These are phyloP conservation scores for Pseudochirops cupreus DNA, from an alignment of 2,797 vertebrate species.

Conservation along the genomic window DNA sequence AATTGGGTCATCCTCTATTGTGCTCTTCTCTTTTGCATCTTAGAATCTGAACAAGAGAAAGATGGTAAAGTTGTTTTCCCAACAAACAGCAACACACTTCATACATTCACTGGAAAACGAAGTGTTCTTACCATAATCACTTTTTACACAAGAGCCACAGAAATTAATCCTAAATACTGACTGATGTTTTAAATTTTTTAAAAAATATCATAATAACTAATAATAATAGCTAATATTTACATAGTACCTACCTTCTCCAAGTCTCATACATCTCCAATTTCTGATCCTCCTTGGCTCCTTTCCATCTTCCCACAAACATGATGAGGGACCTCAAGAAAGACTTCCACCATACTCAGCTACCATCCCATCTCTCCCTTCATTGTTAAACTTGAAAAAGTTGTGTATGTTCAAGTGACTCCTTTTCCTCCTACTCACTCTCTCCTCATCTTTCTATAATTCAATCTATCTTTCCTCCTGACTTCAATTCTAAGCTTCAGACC, in stretches of 20 bases:
- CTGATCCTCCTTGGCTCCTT: background rate
- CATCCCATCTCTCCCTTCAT: background rate
- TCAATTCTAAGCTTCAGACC: background rate
- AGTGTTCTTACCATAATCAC: constrained; percentile 30
- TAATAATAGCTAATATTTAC: background rate
- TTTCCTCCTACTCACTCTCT: background rate
- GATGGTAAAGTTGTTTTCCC: background rate
- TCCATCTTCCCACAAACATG: background rate
- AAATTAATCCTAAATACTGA: constrained; percentile 33
- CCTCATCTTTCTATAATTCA: background rate
- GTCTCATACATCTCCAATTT: background rate
- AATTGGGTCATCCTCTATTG: background rate
- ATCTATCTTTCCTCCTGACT: background rate
- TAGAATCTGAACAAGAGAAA: background rate
- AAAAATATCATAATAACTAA: background rate
- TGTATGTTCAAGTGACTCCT: background rate
- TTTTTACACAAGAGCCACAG: background rate
- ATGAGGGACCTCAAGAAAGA: background rate
- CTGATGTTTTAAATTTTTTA: background rate
- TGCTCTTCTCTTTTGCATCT: constrained; percentile 26
- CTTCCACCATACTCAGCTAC: background rate
- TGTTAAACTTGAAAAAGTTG: background rate
- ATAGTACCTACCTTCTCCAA: background rate
- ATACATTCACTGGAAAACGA: background rate
- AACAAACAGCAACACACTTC: background rate